Evolutionary conservation across 2,113 vertebrate species (phyloP).

Genomic region (Notechis scutatus): DNA sequence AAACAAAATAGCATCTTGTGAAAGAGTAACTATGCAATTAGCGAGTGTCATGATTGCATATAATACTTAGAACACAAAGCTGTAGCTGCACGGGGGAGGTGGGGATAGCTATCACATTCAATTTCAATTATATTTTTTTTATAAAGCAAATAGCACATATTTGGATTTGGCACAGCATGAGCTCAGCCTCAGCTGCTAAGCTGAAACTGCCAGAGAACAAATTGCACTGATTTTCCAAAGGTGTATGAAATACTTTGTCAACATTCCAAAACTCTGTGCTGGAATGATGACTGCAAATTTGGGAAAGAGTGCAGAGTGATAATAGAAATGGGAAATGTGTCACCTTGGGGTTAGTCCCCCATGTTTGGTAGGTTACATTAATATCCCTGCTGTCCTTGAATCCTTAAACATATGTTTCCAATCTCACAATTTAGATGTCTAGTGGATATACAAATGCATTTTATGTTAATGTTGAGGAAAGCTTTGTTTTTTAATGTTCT

Average conservation of each 20-base stretch:
- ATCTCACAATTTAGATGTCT: background rate
- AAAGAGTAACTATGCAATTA: constrained; percentile 59
- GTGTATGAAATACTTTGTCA: constrained; percentile 49
- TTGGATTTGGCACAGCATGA: constrained; percentile 64
- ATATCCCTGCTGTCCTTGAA: background rate
- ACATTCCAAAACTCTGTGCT: constrained; percentile 38
- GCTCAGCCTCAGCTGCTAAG: constrained; percentile 64
- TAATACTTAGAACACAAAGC: constrained; percentile 68
- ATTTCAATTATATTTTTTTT: constrained; percentile 54
- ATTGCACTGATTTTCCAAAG: constrained; percentile 49
- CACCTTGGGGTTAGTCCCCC: background rate
- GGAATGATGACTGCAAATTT: constrained; percentile 15
- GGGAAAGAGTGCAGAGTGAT: background rate
- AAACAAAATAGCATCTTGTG: constrained; percentile 62
- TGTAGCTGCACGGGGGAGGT: constrained; percentile 65
- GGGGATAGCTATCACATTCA: constrained; percentile 60
- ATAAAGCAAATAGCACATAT: constrained; percentile 60
- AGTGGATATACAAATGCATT: background rate
- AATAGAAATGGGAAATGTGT: background rate
- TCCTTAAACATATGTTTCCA: background rate
- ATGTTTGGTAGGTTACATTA: background rate
- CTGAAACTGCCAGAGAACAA: constrained; percentile 66
- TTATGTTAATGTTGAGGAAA: background rate
- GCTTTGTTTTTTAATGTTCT: background rate
- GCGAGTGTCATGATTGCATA: constrained; percentile 61